Evolutionary conservation across 2,888 invertebrate species (phyloP).

Genomic region (Gibbula magus): DNA sequence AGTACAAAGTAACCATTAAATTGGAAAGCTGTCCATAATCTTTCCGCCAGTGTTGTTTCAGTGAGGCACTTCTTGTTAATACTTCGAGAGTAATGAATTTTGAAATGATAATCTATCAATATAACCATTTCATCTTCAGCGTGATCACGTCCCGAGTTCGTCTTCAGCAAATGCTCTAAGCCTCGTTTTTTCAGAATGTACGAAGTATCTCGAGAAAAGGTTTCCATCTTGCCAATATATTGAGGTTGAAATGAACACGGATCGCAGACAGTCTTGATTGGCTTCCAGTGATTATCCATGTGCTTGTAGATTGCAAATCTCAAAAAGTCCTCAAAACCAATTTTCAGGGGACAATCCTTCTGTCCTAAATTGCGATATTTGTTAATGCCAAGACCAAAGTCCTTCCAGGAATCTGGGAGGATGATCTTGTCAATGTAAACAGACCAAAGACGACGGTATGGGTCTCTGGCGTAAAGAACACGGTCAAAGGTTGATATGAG

Average conservation of each 20-base stretch:
- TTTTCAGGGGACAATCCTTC: background rate
- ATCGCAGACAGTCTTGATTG: slow-evolving; percentile 29
- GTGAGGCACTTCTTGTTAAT: background rate
- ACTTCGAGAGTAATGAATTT: background rate
- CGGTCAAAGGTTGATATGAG: background rate
- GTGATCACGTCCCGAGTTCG: background rate
- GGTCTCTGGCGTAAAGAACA: slow-evolving; percentile 31
- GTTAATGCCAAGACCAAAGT: slow-evolving; percentile 7
- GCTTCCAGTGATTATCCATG: slow-evolving; percentile 29
- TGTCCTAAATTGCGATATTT: background rate
- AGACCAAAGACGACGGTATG: slow-evolving; percentile 35
- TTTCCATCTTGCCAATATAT: slow-evolving; percentile 40
- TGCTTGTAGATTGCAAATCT: background rate
- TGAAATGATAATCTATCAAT: background rate
- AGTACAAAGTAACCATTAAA: slow-evolving; percentile 11
- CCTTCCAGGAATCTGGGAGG: slow-evolving; percentile 31
- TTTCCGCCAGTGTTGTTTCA: background rate
- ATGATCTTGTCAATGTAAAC: no score
- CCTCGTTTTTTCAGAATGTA: slow-evolving; percentile 27
- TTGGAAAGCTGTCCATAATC: slow-evolving; percentile 18
- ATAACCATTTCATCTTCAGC: background rate
- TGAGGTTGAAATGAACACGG: slow-evolving; percentile 30
- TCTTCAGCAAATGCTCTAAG: background rate
- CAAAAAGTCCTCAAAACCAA: slow-evolving; percentile 26
- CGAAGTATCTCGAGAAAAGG: slow-evolving; percentile 32